Evolutionary conservation across 92 coral and sea anemone genomes (phyloP).

Genomic region (Blastomussa wellsi): DNA sequence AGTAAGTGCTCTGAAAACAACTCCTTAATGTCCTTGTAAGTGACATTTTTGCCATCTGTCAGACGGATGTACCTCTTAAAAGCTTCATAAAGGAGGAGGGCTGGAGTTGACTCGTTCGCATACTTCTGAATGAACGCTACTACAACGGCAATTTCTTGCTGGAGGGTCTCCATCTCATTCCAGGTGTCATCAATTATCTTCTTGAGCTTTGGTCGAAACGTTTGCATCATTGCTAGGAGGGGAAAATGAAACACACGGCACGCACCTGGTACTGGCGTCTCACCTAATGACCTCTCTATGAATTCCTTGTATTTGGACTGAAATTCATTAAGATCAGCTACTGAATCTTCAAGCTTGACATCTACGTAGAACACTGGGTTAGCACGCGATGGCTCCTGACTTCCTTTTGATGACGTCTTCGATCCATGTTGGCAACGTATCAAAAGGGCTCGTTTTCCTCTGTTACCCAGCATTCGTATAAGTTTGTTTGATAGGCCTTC

Average conservation of each 20-base stretch:
- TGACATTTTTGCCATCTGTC: slow-evolving; percentile 38
- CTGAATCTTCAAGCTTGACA: slow-evolving; percentile 77
- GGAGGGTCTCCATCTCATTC: slow-evolving; percentile 58
- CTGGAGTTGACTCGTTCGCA: slow-evolving; percentile 81
- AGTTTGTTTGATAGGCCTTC: slow-evolving; percentile 68
- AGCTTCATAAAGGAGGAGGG: slow-evolving; percentile 70
- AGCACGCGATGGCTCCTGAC: slow-evolving; percentile 55
- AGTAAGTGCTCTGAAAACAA: slow-evolving; percentile 68
- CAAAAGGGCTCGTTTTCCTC: slow-evolving; percentile 72
- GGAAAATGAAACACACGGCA: slow-evolving; percentile 92
- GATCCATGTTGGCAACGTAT: slow-evolving; percentile 79
- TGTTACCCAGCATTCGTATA: slow-evolving; percentile 62
- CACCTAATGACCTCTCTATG: slow-evolving; percentile 47
- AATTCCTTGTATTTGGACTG: slow-evolving; percentile 66
- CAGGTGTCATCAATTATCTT: slow-evolving; percentile 67
- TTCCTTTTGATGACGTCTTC: slow-evolving; percentile 13
- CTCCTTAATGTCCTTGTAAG: slow-evolving; percentile 73
- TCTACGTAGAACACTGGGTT: slow-evolving; percentile 68
- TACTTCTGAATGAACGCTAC: slow-evolving; percentile 84
- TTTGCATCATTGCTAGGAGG: slow-evolving; percentile 78
- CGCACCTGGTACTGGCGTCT: slow-evolving; percentile 24
- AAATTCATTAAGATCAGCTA: slow-evolving; percentile 71
- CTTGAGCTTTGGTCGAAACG: slow-evolving; percentile 61
- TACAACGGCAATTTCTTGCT: slow-evolving; percentile 75
- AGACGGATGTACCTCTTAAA: slow-evolving; percentile 54